phyloP scores from a whole-genome alignment of 2,888 invertebrate species.

The Homarus gammarus region DNA sequence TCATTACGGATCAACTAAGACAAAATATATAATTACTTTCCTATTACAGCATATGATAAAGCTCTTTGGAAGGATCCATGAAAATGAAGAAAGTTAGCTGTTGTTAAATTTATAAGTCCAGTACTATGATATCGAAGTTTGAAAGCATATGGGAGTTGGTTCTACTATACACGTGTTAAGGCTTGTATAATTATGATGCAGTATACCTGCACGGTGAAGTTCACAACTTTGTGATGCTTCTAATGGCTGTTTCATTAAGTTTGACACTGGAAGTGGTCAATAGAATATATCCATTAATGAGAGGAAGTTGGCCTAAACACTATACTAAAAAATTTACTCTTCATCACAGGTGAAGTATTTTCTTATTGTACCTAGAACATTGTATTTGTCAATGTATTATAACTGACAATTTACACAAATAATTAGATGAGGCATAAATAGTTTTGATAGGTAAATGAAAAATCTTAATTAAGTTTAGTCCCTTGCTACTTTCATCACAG shows the following conservation, averaged over 20 bases:
- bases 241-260: not conserved
- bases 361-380: no score
- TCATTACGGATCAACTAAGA: not conserved
- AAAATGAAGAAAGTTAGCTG: not conserved
- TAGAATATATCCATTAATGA: not conserved
- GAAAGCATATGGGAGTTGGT: not conserved
- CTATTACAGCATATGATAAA: not conserved
- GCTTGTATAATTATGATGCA: not conserved
- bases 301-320: no score
- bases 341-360: no score
- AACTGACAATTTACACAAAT: no score
- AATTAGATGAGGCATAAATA: no score
- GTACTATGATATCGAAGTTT: not conserved
- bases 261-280: slow-evolving; percentile 4
- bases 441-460: no score
- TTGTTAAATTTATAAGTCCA: not conserved
- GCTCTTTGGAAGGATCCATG: not conserved
- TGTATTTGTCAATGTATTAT: no score
- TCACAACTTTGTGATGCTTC: not conserved
- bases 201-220: slow-evolving; percentile 5
- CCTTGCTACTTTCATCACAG: no score
- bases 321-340: no score
- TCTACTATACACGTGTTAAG: not conserved
- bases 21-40: not conserved
- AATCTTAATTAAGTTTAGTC: no score